Conservation (phyloP, 2,797 vertebrate species). For the Aythya fuligula region DNA sequence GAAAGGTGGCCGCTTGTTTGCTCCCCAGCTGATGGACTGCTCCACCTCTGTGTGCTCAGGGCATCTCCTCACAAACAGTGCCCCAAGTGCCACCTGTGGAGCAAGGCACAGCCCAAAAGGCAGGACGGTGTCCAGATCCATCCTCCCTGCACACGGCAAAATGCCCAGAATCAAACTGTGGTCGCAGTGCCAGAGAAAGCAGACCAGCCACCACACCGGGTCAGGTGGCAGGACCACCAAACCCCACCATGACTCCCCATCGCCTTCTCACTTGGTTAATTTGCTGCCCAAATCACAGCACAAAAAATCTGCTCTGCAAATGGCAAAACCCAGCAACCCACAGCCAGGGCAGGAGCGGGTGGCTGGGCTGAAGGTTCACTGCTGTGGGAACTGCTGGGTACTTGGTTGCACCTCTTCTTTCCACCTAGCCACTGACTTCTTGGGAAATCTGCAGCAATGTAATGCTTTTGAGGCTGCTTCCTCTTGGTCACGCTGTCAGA, state of each 20-base stretch:
- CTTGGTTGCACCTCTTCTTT: neutral
- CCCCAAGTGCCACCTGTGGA: neutral
- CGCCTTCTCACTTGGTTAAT: neutral
- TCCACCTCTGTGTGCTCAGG: neutral
- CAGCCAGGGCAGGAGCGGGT: neutral
- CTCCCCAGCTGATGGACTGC: neutral
- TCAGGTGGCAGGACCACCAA: neutral
- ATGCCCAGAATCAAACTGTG: neutral
- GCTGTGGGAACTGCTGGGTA: neutral
- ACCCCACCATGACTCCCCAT: neutral
- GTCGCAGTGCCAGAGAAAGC: neutral
- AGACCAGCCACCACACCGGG: neutral
- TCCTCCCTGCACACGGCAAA: neutral
- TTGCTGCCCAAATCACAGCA: neutral
- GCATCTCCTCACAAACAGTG: neutral
- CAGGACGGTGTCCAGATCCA: rapidly evolving
- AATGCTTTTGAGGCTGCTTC: neutral
- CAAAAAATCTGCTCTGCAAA: neutral
- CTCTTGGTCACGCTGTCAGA: neutral
- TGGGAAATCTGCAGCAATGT: neutral
- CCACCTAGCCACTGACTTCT: neutral
- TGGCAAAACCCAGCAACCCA: neutral
- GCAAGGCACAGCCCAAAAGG: neutral
- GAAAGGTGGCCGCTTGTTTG: neutral
- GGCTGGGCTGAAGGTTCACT: neutral